These are phyloP conservation scores for Varanus komodoensis DNA, from an alignment of 2,113 vertebrate genomes.

Conservation along the genomic window DNA sequence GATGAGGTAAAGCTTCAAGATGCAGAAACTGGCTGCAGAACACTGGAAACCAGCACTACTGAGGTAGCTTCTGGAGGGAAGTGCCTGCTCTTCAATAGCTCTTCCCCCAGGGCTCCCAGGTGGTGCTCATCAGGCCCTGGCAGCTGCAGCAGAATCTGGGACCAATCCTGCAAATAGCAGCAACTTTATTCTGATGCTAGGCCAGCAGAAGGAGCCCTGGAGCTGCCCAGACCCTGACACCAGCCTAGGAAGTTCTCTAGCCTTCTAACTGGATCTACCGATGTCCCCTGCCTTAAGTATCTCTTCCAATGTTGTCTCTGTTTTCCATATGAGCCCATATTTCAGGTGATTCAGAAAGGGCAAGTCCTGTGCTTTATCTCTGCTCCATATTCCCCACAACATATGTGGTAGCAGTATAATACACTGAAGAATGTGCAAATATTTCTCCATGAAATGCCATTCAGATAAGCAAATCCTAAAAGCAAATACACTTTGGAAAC, in stretches of 20 bases:
- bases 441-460: slow-evolving; percentile 42
- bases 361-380: neutral
- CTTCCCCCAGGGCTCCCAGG: too few species aligned
- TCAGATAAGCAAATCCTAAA: slow-evolving; percentile 62
- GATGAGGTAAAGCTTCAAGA: too few species aligned
- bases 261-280: neutral
- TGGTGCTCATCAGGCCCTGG: too few species aligned
- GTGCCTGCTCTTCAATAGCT: too few species aligned
- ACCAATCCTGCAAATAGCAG: too few species aligned
- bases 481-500: slow-evolving; percentile 64
- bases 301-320: neutral
- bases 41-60: too few species aligned
- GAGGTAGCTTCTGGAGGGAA: too few species aligned
- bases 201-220: too few species aligned
- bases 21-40: too few species aligned
- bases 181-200: too few species aligned
- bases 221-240: neutral
- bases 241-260: neutral
- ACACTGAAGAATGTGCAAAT: slow-evolving; percentile 23
- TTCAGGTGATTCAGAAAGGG: neutral
- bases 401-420: neutral
- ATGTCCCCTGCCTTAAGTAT: neutral
- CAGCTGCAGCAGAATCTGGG: too few species aligned
- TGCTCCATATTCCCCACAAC: neutral
- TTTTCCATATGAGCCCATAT: neutral